Conservation (phyloP, 2,888 invertebrate genomes). For the Apomyelois bistriatella region DNA sequence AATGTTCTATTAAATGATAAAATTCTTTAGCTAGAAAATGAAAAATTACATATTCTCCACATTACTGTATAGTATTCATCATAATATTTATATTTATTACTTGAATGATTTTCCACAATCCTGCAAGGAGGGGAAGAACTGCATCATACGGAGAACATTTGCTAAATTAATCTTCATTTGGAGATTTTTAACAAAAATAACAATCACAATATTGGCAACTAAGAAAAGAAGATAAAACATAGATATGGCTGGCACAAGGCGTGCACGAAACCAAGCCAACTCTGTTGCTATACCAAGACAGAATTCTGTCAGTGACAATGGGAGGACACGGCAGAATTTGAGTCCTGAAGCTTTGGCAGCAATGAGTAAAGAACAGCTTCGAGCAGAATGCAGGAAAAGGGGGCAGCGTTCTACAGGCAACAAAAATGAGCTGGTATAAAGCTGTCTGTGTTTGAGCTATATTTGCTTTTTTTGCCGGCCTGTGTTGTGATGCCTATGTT, state of each 20-base stretch:
- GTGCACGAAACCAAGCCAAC: conserved; percentile 66
- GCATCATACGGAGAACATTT: conserved; percentile 10
- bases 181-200: conserved; percentile 1
- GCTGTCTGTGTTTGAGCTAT: conserved; percentile 63
- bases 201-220: conserved; percentile 27
- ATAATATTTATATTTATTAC: conserved; percentile 37
- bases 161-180: background rate
- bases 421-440: conserved; percentile 85
- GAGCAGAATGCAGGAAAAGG: conserved; percentile 83
- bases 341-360: conserved; percentile 75
- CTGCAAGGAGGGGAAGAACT: conserved; percentile 27
- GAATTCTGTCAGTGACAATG: conserved; percentile 66
- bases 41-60: background rate
- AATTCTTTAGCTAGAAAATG: background rate
- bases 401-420: conserved; percentile 85
- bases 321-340: conserved; percentile 62
- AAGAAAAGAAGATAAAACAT: conserved; percentile 30
- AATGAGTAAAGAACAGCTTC: conserved; percentile 85
- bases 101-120: conserved; percentile 29
- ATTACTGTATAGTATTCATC: background rate
- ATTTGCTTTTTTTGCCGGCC: conserved; percentile 50
- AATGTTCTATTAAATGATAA: background rate
- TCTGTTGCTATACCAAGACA: conserved; percentile 64
- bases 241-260: conserved; percentile 65
- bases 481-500: conserved; percentile 55